Base-by-base conservation (phyloP, 1,140 invertebrate genomes). In the Dolichoris vasculosae region DNA sequence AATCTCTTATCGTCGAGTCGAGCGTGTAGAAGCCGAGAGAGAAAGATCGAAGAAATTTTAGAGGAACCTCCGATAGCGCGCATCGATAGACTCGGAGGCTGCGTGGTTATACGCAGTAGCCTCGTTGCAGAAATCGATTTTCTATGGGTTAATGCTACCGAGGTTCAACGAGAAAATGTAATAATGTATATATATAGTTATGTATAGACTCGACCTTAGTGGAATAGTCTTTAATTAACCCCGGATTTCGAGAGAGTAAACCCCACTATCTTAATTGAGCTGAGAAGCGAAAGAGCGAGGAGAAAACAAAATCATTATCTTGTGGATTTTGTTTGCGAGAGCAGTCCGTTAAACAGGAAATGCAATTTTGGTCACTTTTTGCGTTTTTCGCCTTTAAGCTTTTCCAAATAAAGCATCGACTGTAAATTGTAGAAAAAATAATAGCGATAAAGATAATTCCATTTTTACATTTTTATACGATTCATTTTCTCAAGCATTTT, bases 161-260 rank as follows among this genome's bases (percentile, higher is more conserved):
- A 43, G 15, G 23, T 38, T 40, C 4, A 20, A 20, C 8, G n/a
- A 67, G n/a, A 32, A 13, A 32, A 67, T 11, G 8, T 67, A 3
- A 13, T 32, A 32, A 3, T 59, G 23, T 64, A n/a, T 64, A 11
- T 64, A n/a, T 64, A 40, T 69, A 13, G 15, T 32, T 59, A 35
- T 9, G 30, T 38, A 13, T 38, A 69, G 32, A 69, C 87, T 80
- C 83, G 86, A 89, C 89, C 89, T 88, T 86, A 86, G 76, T 78
- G 59, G 87, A 89, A 89, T 84, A 84, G 86, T 73, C 89, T 89
- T 91, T 91, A 92, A 92, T 92, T 91, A 92, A 91, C 86, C 86
- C 84, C 64, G 86, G 87, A 85, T 90, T 90, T 89, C 64, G 86
- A 86, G 86, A 80, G 86, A 86, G 89, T 90, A 89, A 90, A 89